Percentiles rank a stretch among this genome's conserved stretches.
Evolutionary conservation across 2,113 vertebrate species (phyloP).

Genomic region (Shinisaurus crocodilurus): DNA sequence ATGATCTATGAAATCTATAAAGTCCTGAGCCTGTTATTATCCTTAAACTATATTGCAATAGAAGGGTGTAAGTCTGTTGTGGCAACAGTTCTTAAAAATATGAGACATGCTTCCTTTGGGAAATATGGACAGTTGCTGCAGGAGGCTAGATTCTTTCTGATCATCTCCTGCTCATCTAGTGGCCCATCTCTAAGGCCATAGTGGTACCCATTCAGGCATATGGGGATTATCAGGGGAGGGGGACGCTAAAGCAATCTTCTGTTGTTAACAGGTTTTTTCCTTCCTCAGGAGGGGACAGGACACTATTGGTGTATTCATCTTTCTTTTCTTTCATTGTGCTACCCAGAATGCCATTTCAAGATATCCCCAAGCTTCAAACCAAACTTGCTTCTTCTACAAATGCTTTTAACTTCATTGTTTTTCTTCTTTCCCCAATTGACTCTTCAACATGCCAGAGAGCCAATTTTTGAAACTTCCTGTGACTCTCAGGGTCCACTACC

Average conservation of each 20-base stretch:
- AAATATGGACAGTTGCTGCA: not conserved
- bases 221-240: not conserved
- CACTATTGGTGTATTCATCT: not conserved
- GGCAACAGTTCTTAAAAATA: not conserved
- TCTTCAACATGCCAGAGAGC: not conserved
- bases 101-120: not conserved
- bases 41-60: not conserved
- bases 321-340: not conserved
- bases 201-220: not conserved
- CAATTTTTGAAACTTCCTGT: not conserved
- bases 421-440: not conserved
- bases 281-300: not conserved
- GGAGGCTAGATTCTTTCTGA: not conserved
- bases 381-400: not conserved
- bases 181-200: not conserved
- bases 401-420: not conserved
- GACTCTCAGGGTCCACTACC: not conserved
- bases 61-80: not conserved
- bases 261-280: not conserved
- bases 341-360: not conserved
- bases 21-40: not conserved
- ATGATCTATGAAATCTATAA: no score
- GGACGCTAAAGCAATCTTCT: not conserved
- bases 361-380: not conserved
- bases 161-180: not conserved